Percentiles rank a stretch among this genome's conserved stretches.
These are phyloP conservation scores for Dicerorhinus sumatrensis DNA, from an alignment of 2,113 vertebrate genomes.

Conservation along the genomic window DNA sequence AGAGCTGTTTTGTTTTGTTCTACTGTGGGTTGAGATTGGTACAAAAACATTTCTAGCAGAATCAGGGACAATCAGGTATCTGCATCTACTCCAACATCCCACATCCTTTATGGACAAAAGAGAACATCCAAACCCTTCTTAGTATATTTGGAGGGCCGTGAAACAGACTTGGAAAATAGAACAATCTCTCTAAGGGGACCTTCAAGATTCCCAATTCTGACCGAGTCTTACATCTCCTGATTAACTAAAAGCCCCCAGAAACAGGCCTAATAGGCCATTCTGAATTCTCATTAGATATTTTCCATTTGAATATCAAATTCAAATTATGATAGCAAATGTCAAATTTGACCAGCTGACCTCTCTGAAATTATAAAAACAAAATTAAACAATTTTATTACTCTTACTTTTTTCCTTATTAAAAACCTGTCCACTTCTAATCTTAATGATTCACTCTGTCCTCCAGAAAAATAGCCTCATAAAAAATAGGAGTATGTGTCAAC, in stretches of 20 bases:
- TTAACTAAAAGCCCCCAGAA: neutral
- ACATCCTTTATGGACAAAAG: neutral
- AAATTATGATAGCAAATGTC: constrained; percentile 29
- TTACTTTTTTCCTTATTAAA: neutral
- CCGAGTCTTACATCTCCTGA: neutral
- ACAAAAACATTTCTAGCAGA: neutral
- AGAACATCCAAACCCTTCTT: neutral
- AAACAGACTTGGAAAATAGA: neutral
- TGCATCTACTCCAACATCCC: neutral
- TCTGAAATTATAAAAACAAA: constrained; percentile 3
- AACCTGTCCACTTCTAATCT: neutral
- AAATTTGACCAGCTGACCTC: neutral
- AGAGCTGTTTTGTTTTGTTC: neutral
- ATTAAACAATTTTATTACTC: neutral
- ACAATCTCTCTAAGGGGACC: neutral
- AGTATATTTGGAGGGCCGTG: neutral
- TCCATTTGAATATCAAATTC: neutral
- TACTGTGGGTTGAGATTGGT: neutral
- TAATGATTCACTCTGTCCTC: neutral
- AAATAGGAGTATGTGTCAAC: neutral
- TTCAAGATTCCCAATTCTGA: neutral
- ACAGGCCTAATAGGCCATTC: neutral
- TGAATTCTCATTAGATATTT: neutral
- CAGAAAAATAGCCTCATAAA: neutral
- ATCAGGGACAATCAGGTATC: neutral